A percentile compares a stretch with the other conserved stretches of the same genome.
Evolutionary conservation across 2,797 vertebrate species (phyloP).

Genomic region (Argentina silus): DNA sequence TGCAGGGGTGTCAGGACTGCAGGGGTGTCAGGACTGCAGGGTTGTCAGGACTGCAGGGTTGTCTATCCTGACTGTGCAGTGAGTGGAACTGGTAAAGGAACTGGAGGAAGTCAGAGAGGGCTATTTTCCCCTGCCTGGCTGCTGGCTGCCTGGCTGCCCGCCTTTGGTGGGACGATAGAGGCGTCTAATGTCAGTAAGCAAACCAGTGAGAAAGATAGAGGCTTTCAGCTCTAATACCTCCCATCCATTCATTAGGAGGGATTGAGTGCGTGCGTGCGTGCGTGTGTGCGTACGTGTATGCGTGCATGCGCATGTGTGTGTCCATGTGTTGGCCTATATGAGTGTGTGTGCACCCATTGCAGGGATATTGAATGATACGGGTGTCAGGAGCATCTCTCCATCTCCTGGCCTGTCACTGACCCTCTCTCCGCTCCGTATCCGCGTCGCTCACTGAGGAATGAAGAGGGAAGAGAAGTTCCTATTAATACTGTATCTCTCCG

Average conservation of each 20-base stretch:
- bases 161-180: slow-evolving; percentile 34
- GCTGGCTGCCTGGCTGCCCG: slow-evolving; percentile 16
- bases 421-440: background rate
- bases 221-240: slow-evolving; percentile 53
- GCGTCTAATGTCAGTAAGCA: slow-evolving; percentile 35
- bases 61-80: too few relatives aligned
- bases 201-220: slow-evolving; percentile 28
- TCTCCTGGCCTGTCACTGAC: background rate
- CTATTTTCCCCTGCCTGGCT: background rate
- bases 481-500: slow-evolving; percentile 39
- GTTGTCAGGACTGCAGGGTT: too few relatives aligned
- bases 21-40: too few relatives aligned
- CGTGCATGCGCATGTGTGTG: background rate
- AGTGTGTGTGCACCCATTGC: too few relatives aligned
- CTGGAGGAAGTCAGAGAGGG: background rate
- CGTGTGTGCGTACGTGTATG: background rate
- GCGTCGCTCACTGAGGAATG: background rate
- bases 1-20: too few relatives aligned
- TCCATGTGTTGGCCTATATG: too few relatives aligned
- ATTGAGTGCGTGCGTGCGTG: slow-evolving; percentile 17
- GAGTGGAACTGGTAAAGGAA: too few relatives aligned
- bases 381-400: too few relatives aligned
- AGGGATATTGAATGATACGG: background rate
- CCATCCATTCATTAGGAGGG: slow-evolving; percentile 57
- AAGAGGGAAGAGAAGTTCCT: slow-evolving; percentile 51